Evolutionary conservation across 2,797 vertebrate species (phyloP).

Genomic region (Danionella dracula): DNA sequence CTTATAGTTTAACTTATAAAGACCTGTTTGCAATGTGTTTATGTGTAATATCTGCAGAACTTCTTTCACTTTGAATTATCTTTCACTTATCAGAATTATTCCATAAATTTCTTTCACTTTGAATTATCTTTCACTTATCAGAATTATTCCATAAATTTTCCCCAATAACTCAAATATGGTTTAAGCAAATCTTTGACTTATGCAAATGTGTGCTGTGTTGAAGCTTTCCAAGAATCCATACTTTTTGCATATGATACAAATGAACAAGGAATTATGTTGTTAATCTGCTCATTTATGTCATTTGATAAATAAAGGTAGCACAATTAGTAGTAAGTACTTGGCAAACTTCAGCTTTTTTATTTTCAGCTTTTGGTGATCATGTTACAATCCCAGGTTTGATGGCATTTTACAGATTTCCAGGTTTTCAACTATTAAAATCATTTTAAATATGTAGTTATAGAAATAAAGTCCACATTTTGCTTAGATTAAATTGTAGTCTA

Average conservation of each 20-base stretch:
- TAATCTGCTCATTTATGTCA: no score
- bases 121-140: slow-evolving; percentile 3
- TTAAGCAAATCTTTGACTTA: slow-evolving; percentile 40
- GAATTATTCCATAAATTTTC: slow-evolving; percentile 3
- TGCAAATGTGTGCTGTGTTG: slow-evolving; percentile 40
- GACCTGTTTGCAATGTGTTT: slow-evolving; percentile 2
- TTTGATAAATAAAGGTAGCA: no score
- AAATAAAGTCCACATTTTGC: no score
- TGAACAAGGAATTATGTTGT: not conserved
- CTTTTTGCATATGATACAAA: slow-evolving; percentile 37
- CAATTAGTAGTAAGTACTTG: no score
- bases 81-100: not conserved
- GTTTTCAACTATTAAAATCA: no score
- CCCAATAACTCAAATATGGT: slow-evolving; percentile 38
- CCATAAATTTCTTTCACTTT: not conserved
- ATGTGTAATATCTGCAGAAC: not conserved
- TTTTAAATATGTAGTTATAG: no score
- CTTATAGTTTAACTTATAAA: not conserved
- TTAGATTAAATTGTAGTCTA: no score
- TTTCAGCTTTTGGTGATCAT: no score
- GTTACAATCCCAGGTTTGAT: no score
- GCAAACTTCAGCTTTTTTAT: no score
- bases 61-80: not conserved
- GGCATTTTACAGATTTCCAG: no score
- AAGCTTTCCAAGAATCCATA: slow-evolving; percentile 32